Evolutionary conservation across 1,140 invertebrate genomes (phyloP).

Genomic region (Manduca sexta): DNA sequence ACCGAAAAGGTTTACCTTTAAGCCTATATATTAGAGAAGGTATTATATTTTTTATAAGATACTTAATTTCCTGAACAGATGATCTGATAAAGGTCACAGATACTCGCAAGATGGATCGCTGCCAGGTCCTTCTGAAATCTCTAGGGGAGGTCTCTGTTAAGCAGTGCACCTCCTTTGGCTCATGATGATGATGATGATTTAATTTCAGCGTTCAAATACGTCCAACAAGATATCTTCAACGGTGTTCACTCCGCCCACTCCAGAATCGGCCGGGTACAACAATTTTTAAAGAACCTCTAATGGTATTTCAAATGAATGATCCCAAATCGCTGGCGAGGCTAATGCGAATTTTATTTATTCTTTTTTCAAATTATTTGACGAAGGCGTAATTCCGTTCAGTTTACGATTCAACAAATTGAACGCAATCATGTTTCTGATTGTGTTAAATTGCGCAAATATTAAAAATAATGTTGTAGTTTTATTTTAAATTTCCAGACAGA

Average conservation of each 20-base stretch:
- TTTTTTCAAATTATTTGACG: no score
- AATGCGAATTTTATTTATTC: background rate
- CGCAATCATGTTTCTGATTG: slow-evolving; percentile 3
- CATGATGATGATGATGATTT: no score
- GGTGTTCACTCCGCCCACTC: slow-evolving; percentile 54
- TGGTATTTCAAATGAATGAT: slow-evolving; percentile 35
- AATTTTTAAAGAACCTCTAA: slow-evolving; percentile 66
- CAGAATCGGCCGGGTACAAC: slow-evolving; percentile 58
- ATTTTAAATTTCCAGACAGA: no score
- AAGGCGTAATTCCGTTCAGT: no score
- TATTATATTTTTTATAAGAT: background rate
- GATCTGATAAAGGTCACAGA: no score
- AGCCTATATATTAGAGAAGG: no score
- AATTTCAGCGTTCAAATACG: slow-evolving; percentile 50
- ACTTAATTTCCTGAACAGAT: background rate
- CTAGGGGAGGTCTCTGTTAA: no score
- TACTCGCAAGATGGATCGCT: background rate
- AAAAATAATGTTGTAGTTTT: slow-evolving; percentile 19
- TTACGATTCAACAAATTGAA: no score
- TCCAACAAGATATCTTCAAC: slow-evolving; percentile 61
- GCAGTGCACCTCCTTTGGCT: no score
- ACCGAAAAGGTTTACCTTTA: no score
- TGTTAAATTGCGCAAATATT: slow-evolving; percentile 7
- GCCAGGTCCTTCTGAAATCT: no score
- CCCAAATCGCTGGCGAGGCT: slow-evolving; percentile 4